Evolutionary conservation across 2,113 vertebrate genomes (phyloP).

Genomic region (Ascaphus truei): DNA sequence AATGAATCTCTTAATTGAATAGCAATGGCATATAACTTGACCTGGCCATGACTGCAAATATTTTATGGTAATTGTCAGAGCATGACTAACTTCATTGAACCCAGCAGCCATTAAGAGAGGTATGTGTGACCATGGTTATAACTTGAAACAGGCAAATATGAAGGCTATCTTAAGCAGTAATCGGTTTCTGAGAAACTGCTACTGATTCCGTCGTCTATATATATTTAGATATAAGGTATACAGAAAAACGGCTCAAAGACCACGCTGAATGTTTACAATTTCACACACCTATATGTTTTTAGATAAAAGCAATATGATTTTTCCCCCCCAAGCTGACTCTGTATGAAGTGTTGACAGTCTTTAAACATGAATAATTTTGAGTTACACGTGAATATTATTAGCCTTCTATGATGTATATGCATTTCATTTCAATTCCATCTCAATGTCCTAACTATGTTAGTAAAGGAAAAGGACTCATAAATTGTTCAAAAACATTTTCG

Average conservation of each 20-base stretch:
- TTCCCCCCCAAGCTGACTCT: not conserved
- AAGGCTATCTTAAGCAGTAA: slow-evolving; percentile 2
- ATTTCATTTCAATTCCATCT: not conserved
- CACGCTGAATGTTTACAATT: slow-evolving; percentile 14
- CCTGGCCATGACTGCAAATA: not conserved
- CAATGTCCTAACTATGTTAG: not conserved
- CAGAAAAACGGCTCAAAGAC: not conserved
- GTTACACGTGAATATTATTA: not conserved
- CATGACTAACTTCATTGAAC: slow-evolving; percentile 15
- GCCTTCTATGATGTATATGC: not conserved
- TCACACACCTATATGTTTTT: not conserved
- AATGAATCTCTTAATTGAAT: not conserved
- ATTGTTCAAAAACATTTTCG: not conserved
- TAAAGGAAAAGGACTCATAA: not conserved
- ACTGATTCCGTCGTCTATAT: slow-evolving; percentile 5
- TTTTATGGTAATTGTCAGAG: slow-evolving; percentile 1
- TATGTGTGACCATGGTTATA: slow-evolving; percentile 19
- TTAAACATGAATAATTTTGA: not conserved
- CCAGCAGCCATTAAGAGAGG: not conserved
- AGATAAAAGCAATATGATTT: not conserved
- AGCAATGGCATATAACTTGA: not conserved
- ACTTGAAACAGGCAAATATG: slow-evolving; percentile 21
- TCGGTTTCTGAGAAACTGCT: slow-evolving; percentile 14
- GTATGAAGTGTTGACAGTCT: not conserved
- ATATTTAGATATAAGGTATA: not conserved